Evolutionary conservation across 2,797 vertebrate genomes (phyloP).

Genomic region (Smutsia temminckii): DNA sequence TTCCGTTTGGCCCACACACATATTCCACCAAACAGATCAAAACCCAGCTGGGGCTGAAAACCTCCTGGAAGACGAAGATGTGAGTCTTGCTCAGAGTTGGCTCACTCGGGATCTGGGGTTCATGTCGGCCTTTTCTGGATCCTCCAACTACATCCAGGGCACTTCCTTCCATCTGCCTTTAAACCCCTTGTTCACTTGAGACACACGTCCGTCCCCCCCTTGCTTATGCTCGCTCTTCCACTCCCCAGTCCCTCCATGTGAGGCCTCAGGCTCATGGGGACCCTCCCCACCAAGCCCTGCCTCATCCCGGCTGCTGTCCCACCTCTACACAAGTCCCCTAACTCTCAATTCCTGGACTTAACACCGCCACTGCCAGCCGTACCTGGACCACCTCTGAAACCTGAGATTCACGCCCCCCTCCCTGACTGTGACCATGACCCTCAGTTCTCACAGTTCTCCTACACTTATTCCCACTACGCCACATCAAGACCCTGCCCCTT

Average conservation of each 20-base stretch:
- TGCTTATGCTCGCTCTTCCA: too few species aligned
- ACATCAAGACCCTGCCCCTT: fast-evolving
- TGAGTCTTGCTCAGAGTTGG: background rate
- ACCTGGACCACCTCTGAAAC: background rate
- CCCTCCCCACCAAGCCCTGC: background rate
- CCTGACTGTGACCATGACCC: background rate
- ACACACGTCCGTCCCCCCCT: background rate
- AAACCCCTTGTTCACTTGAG: background rate
- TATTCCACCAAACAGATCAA: background rate
- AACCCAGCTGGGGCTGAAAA: background rate
- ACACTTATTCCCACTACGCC: background rate
- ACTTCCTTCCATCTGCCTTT: background rate
- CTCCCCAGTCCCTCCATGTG: background rate
- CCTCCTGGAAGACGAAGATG: background rate
- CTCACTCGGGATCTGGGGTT: background rate
- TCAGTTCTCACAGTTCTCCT: background rate
- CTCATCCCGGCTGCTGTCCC: background rate
- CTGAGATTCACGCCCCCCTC: background rate
- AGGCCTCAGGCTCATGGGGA: fast-evolving
- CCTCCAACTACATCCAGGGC: background rate
- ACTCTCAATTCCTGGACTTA: background rate
- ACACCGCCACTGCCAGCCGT: background rate
- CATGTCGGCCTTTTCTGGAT: fast-evolving
- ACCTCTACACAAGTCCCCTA: background rate
- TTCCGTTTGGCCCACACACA: fast-evolving